These are phyloP conservation scores for Ginglymostoma cirratum DNA, from an alignment of 2,113 vertebrate genomes.

Conservation along the genomic window DNA sequence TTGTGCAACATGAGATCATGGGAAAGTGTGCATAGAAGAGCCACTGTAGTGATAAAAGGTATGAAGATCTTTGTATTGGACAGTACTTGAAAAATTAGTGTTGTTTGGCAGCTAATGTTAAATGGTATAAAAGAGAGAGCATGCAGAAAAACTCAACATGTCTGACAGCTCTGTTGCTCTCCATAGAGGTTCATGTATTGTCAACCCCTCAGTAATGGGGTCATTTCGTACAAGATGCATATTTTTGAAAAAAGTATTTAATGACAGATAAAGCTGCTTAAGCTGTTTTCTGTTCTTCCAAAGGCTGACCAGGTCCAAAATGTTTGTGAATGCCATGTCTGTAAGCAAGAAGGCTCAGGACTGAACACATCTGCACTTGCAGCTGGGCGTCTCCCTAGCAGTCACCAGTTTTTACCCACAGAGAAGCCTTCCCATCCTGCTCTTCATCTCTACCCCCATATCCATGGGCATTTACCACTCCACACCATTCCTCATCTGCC, in stretches of 20 bases:
- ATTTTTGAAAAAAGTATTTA: not conserved
- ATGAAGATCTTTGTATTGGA: too few relatives aligned
- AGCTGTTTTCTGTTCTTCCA: conserved; percentile 35
- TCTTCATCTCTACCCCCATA: conserved; percentile 94
- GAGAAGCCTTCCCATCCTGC: conserved; percentile 84
- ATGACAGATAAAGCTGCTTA: not conserved
- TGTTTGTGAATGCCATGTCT: conserved; percentile 90
- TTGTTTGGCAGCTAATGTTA: too few relatives aligned
- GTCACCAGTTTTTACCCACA: conserved; percentile 83
- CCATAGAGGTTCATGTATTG: too few relatives aligned
- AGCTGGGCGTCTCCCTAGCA: conserved; percentile 67
- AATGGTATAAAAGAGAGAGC: too few relatives aligned
- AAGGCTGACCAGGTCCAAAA: conserved; percentile 74
- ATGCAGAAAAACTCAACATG: too few relatives aligned
- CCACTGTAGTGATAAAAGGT: too few relatives aligned
- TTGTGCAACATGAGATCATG: not conserved
- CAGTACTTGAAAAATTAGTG: too few relatives aligned
- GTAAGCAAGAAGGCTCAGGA: conserved; percentile 79
- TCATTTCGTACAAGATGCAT: not conserved
- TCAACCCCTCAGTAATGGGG: not conserved
- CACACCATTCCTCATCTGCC: conserved; percentile 83
- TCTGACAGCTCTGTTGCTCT: too few relatives aligned
- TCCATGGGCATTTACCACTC: conserved; percentile 89
- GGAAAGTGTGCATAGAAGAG: not conserved
- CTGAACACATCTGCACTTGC: conserved; percentile 66